A percentile compares a stretch with the other conserved stretches of the same genome.
Evolutionary conservation across 2,113 vertebrate genomes (phyloP).

Genomic region (Himantopus leucocephalus): DNA sequence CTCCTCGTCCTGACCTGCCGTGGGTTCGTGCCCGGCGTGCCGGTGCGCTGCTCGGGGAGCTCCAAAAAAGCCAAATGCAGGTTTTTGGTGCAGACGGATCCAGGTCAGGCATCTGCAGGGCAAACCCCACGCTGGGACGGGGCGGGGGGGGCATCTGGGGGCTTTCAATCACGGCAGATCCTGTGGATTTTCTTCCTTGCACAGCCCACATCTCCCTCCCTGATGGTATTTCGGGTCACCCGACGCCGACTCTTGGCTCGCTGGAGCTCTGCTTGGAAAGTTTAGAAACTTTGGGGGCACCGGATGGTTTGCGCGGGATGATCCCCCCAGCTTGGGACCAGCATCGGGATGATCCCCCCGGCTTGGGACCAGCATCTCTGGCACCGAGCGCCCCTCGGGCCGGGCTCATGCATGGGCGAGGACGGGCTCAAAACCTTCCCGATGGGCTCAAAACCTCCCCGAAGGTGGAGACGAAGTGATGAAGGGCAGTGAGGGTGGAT

Average conservation of each 20-base stretch:
- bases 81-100: background rate
- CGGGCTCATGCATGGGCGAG: accelerated
- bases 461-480: background rate
- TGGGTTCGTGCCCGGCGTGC: background rate
- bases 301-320: background rate
- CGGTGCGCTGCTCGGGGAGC: accelerated
- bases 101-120: accelerated
- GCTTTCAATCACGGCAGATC: background rate
- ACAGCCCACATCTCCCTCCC: background rate
- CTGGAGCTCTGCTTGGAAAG: background rate
- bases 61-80: accelerated
- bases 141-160: accelerated
- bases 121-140: accelerated
- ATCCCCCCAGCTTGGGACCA: background rate
- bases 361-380: background rate
- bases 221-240: accelerated
- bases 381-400: accelerated
- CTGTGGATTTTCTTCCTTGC: background rate
- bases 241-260: accelerated
- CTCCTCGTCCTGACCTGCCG: accelerated
- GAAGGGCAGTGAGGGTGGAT: background rate
- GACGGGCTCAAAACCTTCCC: background rate
- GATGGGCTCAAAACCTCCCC: background rate
- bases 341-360: background rate
- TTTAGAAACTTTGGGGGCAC: background rate